These are phyloP conservation scores for Ellobius talpinus DNA, from an alignment of 2,113 vertebrate species.

Conservation along the genomic window DNA sequence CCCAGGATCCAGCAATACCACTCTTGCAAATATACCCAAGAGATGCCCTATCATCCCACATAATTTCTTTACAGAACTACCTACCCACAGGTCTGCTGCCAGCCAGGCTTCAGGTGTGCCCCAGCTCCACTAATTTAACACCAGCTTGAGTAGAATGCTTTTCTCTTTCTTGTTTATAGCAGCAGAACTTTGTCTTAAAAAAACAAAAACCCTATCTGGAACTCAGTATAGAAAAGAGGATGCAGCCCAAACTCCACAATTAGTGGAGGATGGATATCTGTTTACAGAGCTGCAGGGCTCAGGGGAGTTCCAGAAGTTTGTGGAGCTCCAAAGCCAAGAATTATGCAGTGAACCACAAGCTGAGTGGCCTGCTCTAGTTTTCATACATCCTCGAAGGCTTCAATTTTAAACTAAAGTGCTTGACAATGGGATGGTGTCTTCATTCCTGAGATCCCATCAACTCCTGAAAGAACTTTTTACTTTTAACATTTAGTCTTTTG, in stretches of 20 bases:
- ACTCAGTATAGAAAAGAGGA: conserved; percentile 22
- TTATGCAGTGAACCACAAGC: not conserved
- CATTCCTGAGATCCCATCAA: not conserved
- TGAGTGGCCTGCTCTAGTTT: not conserved
- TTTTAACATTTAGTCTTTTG: not conserved
- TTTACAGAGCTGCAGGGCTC: conserved; percentile 7
- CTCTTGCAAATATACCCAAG: too few species aligned
- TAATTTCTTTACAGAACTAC: conserved; percentile 13
- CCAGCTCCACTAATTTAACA: not conserved
- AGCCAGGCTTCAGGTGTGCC: not conserved
- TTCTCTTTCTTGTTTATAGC: not conserved
- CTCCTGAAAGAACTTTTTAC: not conserved
- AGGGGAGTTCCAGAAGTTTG: not conserved
- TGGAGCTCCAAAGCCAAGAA: conserved; percentile 3
- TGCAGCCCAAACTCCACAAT: not conserved
- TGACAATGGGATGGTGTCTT: conserved; percentile 1
- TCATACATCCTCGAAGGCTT: not conserved
- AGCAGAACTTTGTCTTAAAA: not conserved
- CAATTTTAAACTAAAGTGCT: not conserved
- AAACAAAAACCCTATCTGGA: conserved; percentile 39
- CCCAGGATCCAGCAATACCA: too few species aligned
- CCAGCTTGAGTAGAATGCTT: conserved; percentile 4
- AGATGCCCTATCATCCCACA: too few species aligned
- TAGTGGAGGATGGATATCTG: not conserved
- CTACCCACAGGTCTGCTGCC: not conserved